phyloP scores from a whole-genome alignment of 2,888 invertebrate genomes.

The Platypus cylindrus region DNA sequence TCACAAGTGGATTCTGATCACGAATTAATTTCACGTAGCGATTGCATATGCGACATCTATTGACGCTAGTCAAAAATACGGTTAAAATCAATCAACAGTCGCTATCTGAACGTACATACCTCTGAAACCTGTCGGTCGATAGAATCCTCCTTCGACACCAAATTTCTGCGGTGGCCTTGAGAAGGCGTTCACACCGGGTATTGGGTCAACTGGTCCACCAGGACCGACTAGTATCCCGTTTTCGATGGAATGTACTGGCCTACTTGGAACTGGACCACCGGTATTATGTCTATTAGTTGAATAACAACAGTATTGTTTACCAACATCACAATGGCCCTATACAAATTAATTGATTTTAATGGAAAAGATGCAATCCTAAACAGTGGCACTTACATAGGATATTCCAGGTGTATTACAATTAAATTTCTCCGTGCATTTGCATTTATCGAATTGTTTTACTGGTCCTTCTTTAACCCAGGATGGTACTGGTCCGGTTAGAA shows the following conservation, averaged over 20 bases:
- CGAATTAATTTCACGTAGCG: no score
- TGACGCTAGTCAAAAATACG: no score
- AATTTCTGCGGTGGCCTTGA: constrained; percentile 11
- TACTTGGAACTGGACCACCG: constrained; percentile 27
- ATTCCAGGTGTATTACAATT: constrained; percentile 42
- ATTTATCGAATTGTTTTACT: constrained; percentile 32
- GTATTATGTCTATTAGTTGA: constrained; percentile 27
- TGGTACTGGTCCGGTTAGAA: constrained; percentile 35
- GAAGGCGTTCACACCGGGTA: constrained; percentile 11
- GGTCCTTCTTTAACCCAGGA: constrained; percentile 33
- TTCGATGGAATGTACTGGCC: constrained; percentile 30
- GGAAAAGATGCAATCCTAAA: background rate
- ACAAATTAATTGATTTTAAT: constrained; percentile 9
- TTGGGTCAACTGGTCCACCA: constrained; percentile 27
- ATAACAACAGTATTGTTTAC: constrained; percentile 53
- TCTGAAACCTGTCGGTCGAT: constrained; percentile 17
- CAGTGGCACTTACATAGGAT: constrained; percentile 34
- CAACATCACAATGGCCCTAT: constrained; percentile 51
- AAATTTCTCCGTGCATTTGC: constrained; percentile 43
- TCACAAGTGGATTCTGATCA: no score
- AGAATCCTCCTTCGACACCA: constrained; percentile 10
- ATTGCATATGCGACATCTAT: no score
- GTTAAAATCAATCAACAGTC: no score
- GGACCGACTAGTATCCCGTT: constrained; percentile 38
- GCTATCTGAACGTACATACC: constrained; percentile 10